Percentiles rank a stretch among this genome's conserved stretches.
Evolutionary conservation across 2,113 vertebrate genomes (phyloP).

Genomic region (Speoplatyrhinus poulsoni): DNA sequence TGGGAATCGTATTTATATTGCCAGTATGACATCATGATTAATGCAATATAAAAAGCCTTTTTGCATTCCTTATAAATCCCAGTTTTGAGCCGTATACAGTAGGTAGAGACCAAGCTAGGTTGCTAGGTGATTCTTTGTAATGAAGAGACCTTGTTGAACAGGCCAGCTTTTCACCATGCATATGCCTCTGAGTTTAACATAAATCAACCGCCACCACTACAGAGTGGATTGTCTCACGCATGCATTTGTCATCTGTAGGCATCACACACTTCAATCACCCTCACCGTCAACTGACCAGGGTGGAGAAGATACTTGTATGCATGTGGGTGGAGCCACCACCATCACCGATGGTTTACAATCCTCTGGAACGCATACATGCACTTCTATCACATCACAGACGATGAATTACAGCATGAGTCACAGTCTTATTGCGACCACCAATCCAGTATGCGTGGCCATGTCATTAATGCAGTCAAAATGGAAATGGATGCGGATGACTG

Average conservation of each 20-base stretch:
- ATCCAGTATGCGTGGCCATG: conserved; percentile 29
- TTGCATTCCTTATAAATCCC: too few relatives aligned
- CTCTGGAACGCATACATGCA: conserved; percentile 2
- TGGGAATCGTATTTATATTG: conserved; percentile 10
- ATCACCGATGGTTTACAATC: not conserved
- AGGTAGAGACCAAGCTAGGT: conserved; percentile 4
- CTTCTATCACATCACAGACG: conserved; percentile 36
- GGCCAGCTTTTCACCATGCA: not conserved
- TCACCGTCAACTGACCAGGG: conserved; percentile 36
- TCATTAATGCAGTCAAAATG: conserved; percentile 45
- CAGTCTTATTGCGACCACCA: conserved; percentile 35
- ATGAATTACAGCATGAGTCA: conserved; percentile 39
- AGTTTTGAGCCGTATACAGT: not conserved
- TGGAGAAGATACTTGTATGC: conserved; percentile 9
- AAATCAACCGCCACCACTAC: conserved; percentile 33
- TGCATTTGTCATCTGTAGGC: conserved; percentile 35
- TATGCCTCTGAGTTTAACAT: conserved; percentile 28
- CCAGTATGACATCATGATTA: too few relatives aligned
- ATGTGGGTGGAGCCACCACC: conserved; percentile 3
- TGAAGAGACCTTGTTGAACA: conserved; percentile 1
- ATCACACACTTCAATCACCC: conserved; percentile 45
- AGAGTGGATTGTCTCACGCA: not conserved
- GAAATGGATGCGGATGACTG: conserved; percentile 39
- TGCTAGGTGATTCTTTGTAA: conserved; percentile 3
- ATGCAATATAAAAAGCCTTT: too few relatives aligned